Conservation (phyloP, 2,113 vertebrate species). For the Petrocephalus microphthalmus region DNA sequence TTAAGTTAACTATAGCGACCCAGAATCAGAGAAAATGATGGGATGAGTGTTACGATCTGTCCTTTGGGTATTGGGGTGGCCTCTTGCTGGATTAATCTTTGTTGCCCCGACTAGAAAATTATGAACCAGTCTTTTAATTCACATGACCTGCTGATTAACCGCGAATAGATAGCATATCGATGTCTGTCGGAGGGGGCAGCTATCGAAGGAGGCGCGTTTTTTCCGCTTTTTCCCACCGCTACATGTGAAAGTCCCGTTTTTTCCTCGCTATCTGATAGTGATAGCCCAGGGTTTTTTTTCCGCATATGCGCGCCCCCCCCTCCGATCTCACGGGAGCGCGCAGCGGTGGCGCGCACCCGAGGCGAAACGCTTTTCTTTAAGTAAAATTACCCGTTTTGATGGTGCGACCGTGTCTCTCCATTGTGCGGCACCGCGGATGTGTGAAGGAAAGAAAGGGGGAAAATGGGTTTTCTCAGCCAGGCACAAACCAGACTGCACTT, state of each 20-base stretch:
- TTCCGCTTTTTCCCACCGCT: not conserved
- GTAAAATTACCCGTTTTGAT: not conserved
- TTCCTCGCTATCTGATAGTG: not conserved
- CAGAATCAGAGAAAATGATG: not conserved
- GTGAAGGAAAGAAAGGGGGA: not conserved
- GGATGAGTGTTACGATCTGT: not conserved
- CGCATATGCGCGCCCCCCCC: not conserved
- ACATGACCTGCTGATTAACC: not conserved
- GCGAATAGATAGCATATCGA: not conserved
- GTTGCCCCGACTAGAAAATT: not conserved
- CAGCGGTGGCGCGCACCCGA: not conserved
- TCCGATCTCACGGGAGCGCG: not conserved
- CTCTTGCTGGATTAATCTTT: not conserved
- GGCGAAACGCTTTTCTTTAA: not conserved
- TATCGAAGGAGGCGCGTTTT: not conserved
- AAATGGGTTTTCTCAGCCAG: not conserved
- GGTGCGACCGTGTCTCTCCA: not conserved
- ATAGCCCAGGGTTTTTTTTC: not conserved
- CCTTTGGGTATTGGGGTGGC: not conserved
- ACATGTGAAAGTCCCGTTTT: not conserved
- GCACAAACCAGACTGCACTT: not conserved
- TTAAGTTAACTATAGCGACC: not conserved
- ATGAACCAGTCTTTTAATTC: not conserved
- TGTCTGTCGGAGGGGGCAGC: not conserved
- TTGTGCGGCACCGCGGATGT: not conserved